Conservation (phyloP, 2,113 vertebrate genomes). For the Asarcornis scutulata region DNA sequence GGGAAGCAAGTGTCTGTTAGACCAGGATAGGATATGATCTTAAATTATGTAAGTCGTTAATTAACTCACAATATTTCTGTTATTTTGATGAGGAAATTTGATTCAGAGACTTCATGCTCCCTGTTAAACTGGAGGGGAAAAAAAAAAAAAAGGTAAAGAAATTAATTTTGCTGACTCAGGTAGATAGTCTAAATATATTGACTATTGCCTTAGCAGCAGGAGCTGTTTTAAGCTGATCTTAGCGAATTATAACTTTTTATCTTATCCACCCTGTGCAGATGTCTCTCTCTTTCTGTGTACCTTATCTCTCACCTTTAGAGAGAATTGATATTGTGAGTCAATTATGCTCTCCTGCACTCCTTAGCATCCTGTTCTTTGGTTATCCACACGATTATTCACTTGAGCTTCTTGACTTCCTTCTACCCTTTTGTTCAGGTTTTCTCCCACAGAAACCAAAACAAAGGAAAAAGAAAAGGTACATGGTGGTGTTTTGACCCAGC, state of each 20-base stretch:
- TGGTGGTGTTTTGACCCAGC: background rate
- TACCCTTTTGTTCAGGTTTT: background rate
- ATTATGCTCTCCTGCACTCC: background rate
- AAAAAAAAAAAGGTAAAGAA: background rate
- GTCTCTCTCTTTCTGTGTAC: rapidly evolving
- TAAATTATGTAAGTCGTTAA: background rate
- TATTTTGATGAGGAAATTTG: background rate
- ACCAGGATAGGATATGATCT: background rate
- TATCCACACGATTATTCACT: background rate
- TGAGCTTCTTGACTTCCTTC: background rate
- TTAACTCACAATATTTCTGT: background rate
- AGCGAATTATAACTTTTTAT: background rate
- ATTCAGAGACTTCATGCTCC: background rate
- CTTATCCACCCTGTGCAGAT: background rate
- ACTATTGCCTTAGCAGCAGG: background rate
- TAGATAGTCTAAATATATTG: background rate
- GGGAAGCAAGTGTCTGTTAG: background rate
- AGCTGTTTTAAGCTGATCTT: background rate
- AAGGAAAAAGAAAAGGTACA: background rate
- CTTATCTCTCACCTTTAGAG: background rate
- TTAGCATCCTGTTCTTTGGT: background rate
- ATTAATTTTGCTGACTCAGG: background rate
- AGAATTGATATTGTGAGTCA: background rate
- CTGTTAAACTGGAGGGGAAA: background rate
- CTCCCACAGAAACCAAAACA: background rate